Conservation (phyloP, 1,140 invertebrate species). For the Scaptomyza pallida region DNA sequence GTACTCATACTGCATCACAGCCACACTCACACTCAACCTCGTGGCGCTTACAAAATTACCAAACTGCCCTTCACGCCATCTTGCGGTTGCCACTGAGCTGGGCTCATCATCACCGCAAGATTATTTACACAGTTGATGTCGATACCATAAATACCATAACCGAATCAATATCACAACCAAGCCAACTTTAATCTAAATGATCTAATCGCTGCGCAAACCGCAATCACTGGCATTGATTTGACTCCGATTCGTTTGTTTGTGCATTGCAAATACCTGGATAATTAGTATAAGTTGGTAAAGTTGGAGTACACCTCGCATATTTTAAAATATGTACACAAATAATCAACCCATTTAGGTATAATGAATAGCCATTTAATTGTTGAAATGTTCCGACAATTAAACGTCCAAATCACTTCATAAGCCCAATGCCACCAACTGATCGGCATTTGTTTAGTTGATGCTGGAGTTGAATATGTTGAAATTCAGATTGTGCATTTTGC, state of each 20-base stretch:
- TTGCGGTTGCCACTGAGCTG: conserved; percentile 52
- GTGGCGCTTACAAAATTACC: conserved; percentile 72
- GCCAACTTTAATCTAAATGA: conserved; percentile 43
- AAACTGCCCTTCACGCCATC: conserved; percentile 71
- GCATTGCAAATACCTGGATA: conserved; percentile 32
- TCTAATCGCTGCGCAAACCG: conserved; percentile 56
- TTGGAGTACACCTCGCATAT: conserved; percentile 20
- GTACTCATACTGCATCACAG: conserved; percentile 24
- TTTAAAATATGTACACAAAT: background rate
- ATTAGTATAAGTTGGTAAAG: no score
- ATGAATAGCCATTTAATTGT: conserved; percentile 24
- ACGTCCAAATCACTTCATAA: conserved; percentile 36
- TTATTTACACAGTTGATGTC: conserved; percentile 56
- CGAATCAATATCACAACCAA: conserved; percentile 30
- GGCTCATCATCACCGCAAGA: conserved; percentile 52
- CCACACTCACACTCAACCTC: conserved; percentile 60
- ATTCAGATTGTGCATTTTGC: conserved; percentile 17
- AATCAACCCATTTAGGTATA: conserved; percentile 18
- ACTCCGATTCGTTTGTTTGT: conserved; percentile 35
- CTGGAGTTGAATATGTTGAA: conserved; percentile 27
- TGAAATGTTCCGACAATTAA: conserved; percentile 45
- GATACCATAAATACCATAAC: background rate
- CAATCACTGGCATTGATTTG: conserved; percentile 49
- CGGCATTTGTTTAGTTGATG: conserved; percentile 21
- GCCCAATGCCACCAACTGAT: conserved; percentile 37